Base-by-base conservation (phyloP, 2,888 invertebrate genomes). In the Heliconius aoede region DNA sequence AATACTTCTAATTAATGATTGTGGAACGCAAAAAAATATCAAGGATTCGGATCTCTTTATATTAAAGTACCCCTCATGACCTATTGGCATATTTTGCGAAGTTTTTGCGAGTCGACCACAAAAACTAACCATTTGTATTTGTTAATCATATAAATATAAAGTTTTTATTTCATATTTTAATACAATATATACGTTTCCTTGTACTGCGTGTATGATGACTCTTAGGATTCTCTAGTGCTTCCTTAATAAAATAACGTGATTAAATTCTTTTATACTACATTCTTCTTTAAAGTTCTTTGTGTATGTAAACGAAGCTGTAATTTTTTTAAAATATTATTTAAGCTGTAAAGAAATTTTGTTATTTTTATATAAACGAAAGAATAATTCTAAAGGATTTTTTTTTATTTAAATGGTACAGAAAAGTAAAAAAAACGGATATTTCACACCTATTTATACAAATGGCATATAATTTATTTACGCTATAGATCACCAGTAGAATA, bases 1-100 rank as follows among this genome's bases (percentile, higher is more conserved):
- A 75, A 77, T 36, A 32, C 89, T 87, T 90, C 90, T 92, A 92
- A 92, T 91, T 91, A 90, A 91, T 91, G 89, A 91, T 91, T 90
- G 87, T 91, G 89, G 40, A 77, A 32, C 61, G 36, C 18, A 18
- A 62, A 78, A 77, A 81, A 78, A 81, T 24, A n/a, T 72, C 72
- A 76, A 81, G 76, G 84, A 87, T 91, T 91, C 91, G 90, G 26
- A 28, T 85, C 83, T 83, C 83, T 86, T 88, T 87, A 90, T 89
- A 89, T 88, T 86, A 87, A 72, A 88, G 72, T 69, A 72, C 76
- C 58, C 78, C 82, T 81, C 83, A 87, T 85, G 85, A 88, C 85
- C 85, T 85, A 81, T 87, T 84, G 86, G 86, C 83, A 85, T 85
- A 84, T 85, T 87, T 86, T 85, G 86, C 85, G 36, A 82, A 88